A percentile compares a stretch with the other conserved stretches of the same genome.
Conservation (phyloP, 2,888 invertebrate species). For the Uloborus plumipes region DNA sequence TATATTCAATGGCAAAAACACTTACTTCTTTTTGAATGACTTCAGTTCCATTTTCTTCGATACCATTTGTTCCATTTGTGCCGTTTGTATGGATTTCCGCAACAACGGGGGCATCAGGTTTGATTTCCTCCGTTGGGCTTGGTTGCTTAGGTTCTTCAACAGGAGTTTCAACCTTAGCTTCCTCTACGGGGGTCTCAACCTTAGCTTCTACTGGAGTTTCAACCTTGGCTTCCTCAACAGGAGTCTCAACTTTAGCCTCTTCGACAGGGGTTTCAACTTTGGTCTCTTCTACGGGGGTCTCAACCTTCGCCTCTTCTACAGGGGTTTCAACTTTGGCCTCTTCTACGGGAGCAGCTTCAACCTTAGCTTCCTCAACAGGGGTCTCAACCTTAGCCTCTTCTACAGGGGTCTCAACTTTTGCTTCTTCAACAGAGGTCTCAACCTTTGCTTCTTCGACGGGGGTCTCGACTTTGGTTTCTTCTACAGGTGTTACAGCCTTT, state of each 20-base stretch:
- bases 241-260: neutral
- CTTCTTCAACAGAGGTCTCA: neutral
- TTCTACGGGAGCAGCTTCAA: constrained; percentile 20
- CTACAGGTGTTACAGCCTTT: constrained; percentile 1
- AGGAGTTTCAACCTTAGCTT: constrained; percentile 11
- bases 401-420: neutral
- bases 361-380: constrained; percentile 4
- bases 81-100: neutral
- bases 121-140: neutral
- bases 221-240: neutral
- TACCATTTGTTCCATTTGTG: constrained; percentile 10
- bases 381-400: constrained; percentile 23
- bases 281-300: constrained; percentile 12
- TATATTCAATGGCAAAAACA: neutral
- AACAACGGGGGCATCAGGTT: neutral
- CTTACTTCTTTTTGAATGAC: neutral
- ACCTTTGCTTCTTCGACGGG: constrained; percentile 3
- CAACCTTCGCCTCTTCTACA: neutral
- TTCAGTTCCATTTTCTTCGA: constrained; percentile 8
- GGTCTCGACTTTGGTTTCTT: constrained; percentile 13
- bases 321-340: constrained; percentile 9
- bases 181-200: constrained; percentile 5
- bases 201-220: neutral
- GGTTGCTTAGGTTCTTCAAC: neutral
- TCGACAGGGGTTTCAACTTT: neutral